Base-by-base conservation (phyloP, 2,888 invertebrate genomes). In the Polydrusus tereticollis region DNA sequence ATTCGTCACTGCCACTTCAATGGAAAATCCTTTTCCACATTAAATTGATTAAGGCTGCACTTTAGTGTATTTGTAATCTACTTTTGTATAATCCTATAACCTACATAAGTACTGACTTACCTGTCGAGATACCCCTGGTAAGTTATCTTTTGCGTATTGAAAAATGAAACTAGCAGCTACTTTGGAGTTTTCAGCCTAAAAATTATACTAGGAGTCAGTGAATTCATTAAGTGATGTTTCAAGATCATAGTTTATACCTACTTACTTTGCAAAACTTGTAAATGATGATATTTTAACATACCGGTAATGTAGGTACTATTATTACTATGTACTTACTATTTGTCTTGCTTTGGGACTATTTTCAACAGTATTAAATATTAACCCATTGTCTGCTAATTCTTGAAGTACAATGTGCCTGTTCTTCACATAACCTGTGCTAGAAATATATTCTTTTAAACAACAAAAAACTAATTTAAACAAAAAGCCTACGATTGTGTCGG, bases 181-280 rank as follows among this genome's bases (percentile, higher is more conserved):
- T 18, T 65, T 65, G n/a, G 65, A 65, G 52, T 71, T 71, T 52
- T 65, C 65, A 20, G 23, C 26, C 70, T 71, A 29, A 43, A 63
- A 55, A 29, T 55, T 26, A 14, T 14, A 36, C n/a, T 12, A 36
- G 29, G 7, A 29, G 29, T 29, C 29, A 7, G 29, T 29, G 4
- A 29, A 29, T 5, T 29, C 4, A 29, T 29, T 29, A 29, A 5
- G 29, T 5, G 29, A 29, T 5, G 7, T n/a, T n/a, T n/a, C n/a
- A n/a, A n/a, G n/a, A n/a, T n/a, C n/a, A n/a, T n/a, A n/a, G n/a
- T n/a, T n/a, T n/a, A n/a, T n/a, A n/a, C n/a, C n/a, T n/a, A n/a
- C n/a, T n/a, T n/a, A n/a, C n/a, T n/a, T n/a, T n/a, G n/a, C n/a
- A n/a, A n/a, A n/a, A n/a, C n/a, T n/a, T n/a, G n/a, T n/a, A n/a